A percentile compares a stretch with the other conserved stretches of the same genome.
Conservation (phyloP, 2,888 invertebrate species). For the Tenthredo amoena region DNA sequence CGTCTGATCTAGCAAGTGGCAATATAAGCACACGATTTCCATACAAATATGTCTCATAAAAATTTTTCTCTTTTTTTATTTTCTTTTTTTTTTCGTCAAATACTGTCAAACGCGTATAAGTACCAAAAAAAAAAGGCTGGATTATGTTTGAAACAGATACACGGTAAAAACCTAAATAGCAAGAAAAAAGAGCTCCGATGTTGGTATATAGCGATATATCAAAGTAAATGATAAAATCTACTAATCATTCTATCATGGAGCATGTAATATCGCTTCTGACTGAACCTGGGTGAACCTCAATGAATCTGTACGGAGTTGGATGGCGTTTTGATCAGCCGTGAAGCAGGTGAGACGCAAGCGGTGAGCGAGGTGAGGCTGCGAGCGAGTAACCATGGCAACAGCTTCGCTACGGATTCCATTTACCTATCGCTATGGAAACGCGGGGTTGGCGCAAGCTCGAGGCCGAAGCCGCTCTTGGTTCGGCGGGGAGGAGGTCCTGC, state of each 20-base stretch:
- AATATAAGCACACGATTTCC: constrained; percentile 34
- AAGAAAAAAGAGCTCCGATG: background rate
- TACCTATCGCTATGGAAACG: constrained; percentile 78
- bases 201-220: background rate
- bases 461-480: constrained; percentile 62
- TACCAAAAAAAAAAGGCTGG: background rate
- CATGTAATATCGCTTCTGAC: constrained; percentile 4
- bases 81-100: background rate
- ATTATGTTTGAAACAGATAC: background rate
- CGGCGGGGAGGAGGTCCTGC: constrained; percentile 44
- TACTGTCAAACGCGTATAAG: background rate
- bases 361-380: constrained; percentile 63
- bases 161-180: background rate
- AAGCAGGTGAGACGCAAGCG: constrained; percentile 63
- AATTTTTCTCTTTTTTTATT: background rate
- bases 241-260: background rate
- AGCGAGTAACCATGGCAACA: constrained; percentile 76
- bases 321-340: constrained; percentile 55
- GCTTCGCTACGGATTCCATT: constrained; percentile 77
- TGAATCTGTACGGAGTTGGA: constrained; percentile 52
- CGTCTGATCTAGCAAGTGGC: constrained; percentile 44
- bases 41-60: constrained; percentile 22
- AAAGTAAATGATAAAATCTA: constrained; percentile 14
- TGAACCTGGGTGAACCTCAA: constrained; percentile 38
- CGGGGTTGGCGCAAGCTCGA: constrained; percentile 74